Evolutionary conservation across 2,113 vertebrate genomes (phyloP), one percentile per base, ranked within the genome.

Genomic region (Pluvialis apricaria): DNA sequence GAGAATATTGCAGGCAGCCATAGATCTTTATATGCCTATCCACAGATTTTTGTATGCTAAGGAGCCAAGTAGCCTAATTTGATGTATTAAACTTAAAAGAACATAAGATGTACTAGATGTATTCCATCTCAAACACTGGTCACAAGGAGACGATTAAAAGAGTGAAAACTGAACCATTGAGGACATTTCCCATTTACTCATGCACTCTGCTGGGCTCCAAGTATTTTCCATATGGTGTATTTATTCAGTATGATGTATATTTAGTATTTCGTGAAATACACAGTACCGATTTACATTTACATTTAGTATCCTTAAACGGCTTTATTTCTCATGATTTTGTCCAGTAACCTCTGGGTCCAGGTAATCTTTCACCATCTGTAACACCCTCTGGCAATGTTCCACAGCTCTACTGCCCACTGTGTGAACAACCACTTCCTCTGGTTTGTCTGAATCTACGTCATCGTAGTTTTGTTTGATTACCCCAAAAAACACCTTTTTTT

Each of bases 141-240:
- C 45, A 73, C 9, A 83, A 40, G 21, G 2, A 78, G 29, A 31
- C 11, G 2, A 17, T 51, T 90, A 69, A 83, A 82, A 79, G 16
- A 44, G 21, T 26, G 34, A 60, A 60, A 47, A 4, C 4, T 34
- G 38, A 81, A 84, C 2, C 15, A 80, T 10, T 7, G 12, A 73
- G 12, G 15, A 42, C 4, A 25, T 73, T 73, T 87, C 19, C 18
- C 8, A 47, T 73, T 73, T 81, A 42, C 10, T 31, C 2, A 0
- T 47, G 57, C 22, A 11, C 4, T 24, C 14, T 72, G 18, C 14
- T 28, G 36, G 19, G n/a, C n/a, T 92, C 45, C 45, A 77, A 42
- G 64, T 31, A 34, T 58, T 72, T 80, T 72, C 40, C 5, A 6
- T 32, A 55, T 0, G 0, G 32, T 45, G 2, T 2, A 40, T 4